Base-by-base conservation (phyloP, 2,888 invertebrate species). In the Amphipyra berbera region DNA sequence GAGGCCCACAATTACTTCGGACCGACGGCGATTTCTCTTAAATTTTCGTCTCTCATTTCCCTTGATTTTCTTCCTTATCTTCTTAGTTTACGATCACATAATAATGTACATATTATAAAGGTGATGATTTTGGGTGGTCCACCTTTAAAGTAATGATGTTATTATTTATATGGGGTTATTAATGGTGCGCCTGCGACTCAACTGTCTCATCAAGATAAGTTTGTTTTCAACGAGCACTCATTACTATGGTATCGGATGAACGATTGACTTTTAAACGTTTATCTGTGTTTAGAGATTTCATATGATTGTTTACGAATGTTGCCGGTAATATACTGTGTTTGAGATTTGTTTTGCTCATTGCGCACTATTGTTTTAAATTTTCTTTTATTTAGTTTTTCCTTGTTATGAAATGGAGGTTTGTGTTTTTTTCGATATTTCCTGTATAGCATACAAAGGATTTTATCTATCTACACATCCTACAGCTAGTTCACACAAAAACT, bases 111-210 rank as follows among this genome's bases (percentile, higher is more conserved):
- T 82, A 82, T 78, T 81, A 76, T 82, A 72, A 68, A 93, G 91
- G 93, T 94, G 94, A 92, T 91, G 94, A 94, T 93, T 94, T 94
- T 93, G 94, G 94, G 94, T 95, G 94, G 94, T 94, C 94, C 83
- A 62, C 65, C 77, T 86, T 83, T 80, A 74, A 87, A 84, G 88
- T 89, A 93, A 92, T 90, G 90, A 94, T 92, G 92, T 92, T 93
- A 91, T 93, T 93, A 93, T 92, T 89, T 90, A 89, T 90, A 89
- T 61, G 82, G 82, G 82, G 83, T 93, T 93, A 93, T 94, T 93
- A 93, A 94, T 94, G 93, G 85, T 87, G 74, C 77, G 82, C 76
- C 80, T 53, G 76, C 78, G 76, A 73, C 78, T 82, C 83, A 89
- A 89, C 88, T 88, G 90, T 89, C 89, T 92, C 91, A 93, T 93